Conservation (phyloP, 2,797 vertebrate genomes). For the Molossus alvarezi region DNA sequence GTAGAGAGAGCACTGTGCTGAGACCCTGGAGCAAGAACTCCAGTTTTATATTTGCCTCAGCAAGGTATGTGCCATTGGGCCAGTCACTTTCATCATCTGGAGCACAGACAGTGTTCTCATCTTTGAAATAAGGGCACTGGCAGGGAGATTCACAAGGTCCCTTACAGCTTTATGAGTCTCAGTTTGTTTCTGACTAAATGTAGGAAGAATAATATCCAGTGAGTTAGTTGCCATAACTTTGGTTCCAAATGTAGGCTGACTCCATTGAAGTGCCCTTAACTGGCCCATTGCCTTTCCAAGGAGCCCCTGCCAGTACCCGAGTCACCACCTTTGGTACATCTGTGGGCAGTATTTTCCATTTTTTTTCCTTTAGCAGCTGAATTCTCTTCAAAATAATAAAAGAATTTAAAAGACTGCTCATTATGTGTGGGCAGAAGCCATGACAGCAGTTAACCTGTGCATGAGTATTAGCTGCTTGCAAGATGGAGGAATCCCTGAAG, state of each 20-base stretch:
- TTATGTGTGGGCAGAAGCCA: background rate
- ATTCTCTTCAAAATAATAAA: constrained; percentile 66
- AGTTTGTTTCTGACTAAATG: constrained; percentile 74
- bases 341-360: constrained; percentile 63
- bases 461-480: background rate
- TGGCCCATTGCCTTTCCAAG: constrained; percentile 57
- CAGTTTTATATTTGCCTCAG: constrained; percentile 32
- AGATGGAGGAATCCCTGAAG: constrained; percentile 42
- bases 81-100: constrained; percentile 43
- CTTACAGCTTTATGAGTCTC: constrained; percentile 69
- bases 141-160: constrained; percentile 45
- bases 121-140: constrained; percentile 55
- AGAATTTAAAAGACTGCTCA: background rate
- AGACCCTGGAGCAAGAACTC: background rate
- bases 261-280: constrained; percentile 60
- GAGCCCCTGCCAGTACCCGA: constrained; percentile 52
- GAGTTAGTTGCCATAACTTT: constrained; percentile 64
- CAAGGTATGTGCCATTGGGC: background rate
- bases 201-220: constrained; percentile 60
- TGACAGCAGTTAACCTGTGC: background rate
- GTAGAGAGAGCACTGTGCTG: background rate
- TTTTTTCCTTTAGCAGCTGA: constrained; percentile 18
- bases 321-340: constrained; percentile 72
- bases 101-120: constrained; percentile 58
- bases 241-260: constrained; percentile 60